phyloP scores from a whole-genome alignment of 2,888 invertebrate genomes.

The Orgyia antiqua region DNA sequence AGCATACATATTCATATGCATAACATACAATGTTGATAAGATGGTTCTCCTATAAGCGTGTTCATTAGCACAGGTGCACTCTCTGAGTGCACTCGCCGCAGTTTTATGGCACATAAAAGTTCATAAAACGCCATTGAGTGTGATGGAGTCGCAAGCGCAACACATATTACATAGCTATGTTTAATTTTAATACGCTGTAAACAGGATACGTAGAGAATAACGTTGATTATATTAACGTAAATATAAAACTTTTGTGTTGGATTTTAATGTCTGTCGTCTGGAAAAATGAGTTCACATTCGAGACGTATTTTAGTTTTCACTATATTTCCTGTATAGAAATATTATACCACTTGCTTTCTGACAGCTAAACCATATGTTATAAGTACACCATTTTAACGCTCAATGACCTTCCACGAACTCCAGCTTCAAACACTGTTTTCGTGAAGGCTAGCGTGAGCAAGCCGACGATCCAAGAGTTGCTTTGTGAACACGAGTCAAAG shows the following conservation, averaged over 20 bases:
- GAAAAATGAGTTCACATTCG: too few relatives aligned
- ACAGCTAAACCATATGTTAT: too few relatives aligned
- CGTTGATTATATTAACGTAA: conserved; percentile 26
- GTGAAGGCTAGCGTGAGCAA: too few relatives aligned
- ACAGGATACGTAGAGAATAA: conserved; percentile 21
- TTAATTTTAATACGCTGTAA: conserved; percentile 29
- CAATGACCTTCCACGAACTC: too few relatives aligned
- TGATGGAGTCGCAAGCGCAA: conserved; percentile 31
- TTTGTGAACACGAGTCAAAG: too few relatives aligned
- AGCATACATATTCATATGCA: conserved; percentile 1
- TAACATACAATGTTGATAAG: conserved; percentile 6
- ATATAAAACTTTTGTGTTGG: conserved; percentile 8
- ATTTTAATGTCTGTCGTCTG: too few relatives aligned
- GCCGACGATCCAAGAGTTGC: too few relatives aligned
- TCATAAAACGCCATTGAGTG: conserved; percentile 29
- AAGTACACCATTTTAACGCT: too few relatives aligned
- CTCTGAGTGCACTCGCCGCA: conserved; percentile 34
- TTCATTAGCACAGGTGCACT: conserved; percentile 31
- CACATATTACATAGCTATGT: conserved; percentile 8
- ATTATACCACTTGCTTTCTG: too few relatives aligned
- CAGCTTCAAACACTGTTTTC: too few relatives aligned
- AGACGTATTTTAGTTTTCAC: too few relatives aligned
- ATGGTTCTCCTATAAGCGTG: conserved; percentile 16
- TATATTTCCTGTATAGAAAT: too few relatives aligned
- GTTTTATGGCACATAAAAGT: conserved; percentile 25